A percentile compares a stretch with the other conserved stretches of the same genome.
phyloP scores from a whole-genome alignment of 1,140 invertebrate genomes.

The Papilio machaon region DNA sequence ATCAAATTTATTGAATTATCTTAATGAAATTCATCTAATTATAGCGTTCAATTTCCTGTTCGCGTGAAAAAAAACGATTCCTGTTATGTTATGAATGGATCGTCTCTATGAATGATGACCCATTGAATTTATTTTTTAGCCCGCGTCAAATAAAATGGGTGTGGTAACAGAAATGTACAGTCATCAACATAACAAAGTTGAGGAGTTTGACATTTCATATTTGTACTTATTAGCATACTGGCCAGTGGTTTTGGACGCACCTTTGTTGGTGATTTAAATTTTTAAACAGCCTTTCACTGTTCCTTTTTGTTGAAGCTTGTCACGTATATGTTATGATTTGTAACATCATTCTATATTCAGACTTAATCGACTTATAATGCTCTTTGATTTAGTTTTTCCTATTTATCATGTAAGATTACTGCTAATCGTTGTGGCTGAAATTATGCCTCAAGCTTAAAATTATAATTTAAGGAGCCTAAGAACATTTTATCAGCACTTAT shows the following conservation, averaged over 20 bases:
- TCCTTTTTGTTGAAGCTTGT: slow-evolving; percentile 44
- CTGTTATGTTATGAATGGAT: slow-evolving; percentile 47
- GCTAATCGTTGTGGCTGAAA: not conserved
- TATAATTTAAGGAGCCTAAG: not conserved
- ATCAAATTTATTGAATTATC: not conserved
- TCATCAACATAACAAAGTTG: slow-evolving; percentile 69
- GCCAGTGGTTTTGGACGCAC: slow-evolving; percentile 58
- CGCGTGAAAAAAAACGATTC: slow-evolving; percentile 36
- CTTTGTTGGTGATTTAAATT: slow-evolving; percentile 54
- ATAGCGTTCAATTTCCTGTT: slow-evolving; percentile 36
- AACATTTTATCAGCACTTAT: not conserved
- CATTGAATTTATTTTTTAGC: slow-evolving; percentile 59
- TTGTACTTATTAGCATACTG: slow-evolving; percentile 73
- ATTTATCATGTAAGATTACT: not conserved
- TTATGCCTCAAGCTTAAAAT: not conserved
- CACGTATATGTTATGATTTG: slow-evolving; percentile 35
- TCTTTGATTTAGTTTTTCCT: slow-evolving; percentile 23
- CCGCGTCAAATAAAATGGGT: slow-evolving; percentile 56
- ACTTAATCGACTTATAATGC: not conserved
- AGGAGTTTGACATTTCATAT: slow-evolving; percentile 68
- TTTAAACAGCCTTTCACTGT: slow-evolving; percentile 60
- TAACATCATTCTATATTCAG: slow-evolving; percentile 11
- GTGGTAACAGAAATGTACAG: slow-evolving; percentile 67
- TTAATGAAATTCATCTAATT: slow-evolving; percentile 31
- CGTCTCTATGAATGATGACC: slow-evolving; percentile 63